These are phyloP conservation scores for Brachyptera risi DNA, from an alignment of 2,888 invertebrate genomes.

Conservation along the genomic window DNA sequence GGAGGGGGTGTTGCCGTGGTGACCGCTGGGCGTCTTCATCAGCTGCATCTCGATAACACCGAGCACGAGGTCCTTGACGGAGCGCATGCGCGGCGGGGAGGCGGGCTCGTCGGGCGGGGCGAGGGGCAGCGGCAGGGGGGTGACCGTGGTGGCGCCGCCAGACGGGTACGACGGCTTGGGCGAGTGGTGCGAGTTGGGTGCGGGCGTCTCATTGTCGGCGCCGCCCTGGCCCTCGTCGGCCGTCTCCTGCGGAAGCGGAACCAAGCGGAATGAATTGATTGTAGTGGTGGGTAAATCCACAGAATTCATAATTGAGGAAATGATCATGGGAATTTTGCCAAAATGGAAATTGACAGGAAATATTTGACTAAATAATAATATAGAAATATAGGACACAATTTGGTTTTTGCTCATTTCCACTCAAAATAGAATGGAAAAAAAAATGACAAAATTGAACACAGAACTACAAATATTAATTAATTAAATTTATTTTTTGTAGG, in stretches of 20 bases:
- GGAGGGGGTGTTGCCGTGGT: conserved; percentile 25
- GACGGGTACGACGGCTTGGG: conserved; percentile 36
- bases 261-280: no score
- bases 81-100: conserved; percentile 53
- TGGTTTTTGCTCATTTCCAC: no score
- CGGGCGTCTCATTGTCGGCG: conserved; percentile 41
- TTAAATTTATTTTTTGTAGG: no score
- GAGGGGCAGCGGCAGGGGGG: conserved; percentile 40
- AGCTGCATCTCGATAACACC: conserved; percentile 80
- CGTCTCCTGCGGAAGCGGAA: no score
- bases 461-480: no score
- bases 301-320: no score
- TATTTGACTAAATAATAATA: background rate
- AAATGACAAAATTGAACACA: no score
- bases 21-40: conserved; percentile 57
- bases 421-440: no score
- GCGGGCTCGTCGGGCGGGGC: conserved; percentile 40
- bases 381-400: conserved; percentile 9
- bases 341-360: background rate
- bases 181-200: conserved; percentile 8
- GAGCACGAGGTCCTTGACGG: conserved; percentile 76
- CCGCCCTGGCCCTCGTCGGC: conserved; percentile 75
- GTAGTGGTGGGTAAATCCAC: no score
- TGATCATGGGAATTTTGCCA: background rate
- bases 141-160: conserved; percentile 30